A percentile compares a stretch with the other conserved stretches of the same genome.
Evolutionary conservation across 2,113 vertebrate genomes (phyloP).

Genomic region (Pterocles gutturalis): DNA sequence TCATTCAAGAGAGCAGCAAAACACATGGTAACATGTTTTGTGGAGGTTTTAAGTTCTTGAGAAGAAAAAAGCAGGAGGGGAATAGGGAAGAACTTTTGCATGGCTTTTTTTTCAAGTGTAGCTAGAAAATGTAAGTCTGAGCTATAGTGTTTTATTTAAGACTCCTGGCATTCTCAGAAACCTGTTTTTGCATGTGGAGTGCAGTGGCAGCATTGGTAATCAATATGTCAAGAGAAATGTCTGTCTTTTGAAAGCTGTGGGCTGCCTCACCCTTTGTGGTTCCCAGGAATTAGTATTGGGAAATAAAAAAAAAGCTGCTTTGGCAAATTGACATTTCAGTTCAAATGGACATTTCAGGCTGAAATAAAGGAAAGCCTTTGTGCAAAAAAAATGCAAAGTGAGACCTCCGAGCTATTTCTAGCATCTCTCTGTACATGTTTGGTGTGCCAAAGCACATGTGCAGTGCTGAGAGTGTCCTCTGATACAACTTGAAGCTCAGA

Average conservation of each 20-base stretch:
- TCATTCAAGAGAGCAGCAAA: neutral
- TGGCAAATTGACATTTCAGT: neutral
- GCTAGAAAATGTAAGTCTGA: neutral
- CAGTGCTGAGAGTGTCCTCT: neutral
- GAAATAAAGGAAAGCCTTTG: neutral
- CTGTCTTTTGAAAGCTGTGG: neutral
- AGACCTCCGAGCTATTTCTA: neutral
- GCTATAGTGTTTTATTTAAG: neutral
- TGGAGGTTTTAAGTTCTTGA: neutral
- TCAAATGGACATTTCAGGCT: neutral
- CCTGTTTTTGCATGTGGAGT: neutral
- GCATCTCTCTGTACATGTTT: neutral
- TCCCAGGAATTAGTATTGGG: neutral
- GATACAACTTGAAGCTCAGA: neutral
- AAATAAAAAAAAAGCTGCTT: neutral
- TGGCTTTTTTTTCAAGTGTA: neutral
- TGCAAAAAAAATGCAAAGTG: neutral
- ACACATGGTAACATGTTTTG: neutral
- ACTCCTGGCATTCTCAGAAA: neutral
- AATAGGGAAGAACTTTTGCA: neutral
- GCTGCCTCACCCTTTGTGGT: neutral
- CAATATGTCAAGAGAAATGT: neutral
- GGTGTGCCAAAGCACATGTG: neutral
- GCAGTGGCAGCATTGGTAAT: neutral
- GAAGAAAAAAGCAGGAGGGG: neutral